Base-by-base conservation (phyloP, 2,113 vertebrate genomes). In the Aplodontia rufa region DNA sequence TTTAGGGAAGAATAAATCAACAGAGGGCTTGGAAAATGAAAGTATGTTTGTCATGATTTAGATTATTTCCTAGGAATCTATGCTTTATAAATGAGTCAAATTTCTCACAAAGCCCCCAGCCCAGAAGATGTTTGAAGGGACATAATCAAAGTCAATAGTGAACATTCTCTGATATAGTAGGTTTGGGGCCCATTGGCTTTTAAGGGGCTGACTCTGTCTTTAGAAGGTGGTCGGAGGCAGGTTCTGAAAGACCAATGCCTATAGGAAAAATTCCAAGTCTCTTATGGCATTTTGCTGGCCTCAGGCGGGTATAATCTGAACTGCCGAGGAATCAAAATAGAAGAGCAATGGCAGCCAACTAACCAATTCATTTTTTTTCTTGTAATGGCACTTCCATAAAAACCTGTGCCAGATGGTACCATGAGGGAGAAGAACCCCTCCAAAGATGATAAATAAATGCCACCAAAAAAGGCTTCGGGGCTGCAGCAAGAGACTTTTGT, bases 241-340 rank as follows among this genome's bases (percentile, higher is more conserved):
- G 0, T 68, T 93, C 58, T 40, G 80, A 60, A 92, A 96, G 16
- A 72, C 75, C 51, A 89, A 45, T 47, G 37, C 24, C 91, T 84
- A 75, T 74, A 96, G 74, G 83, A 94, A 96, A 96, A 95, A 30
- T 55, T 71, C 80, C 87, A 80, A 19, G 37, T 91, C 32, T 95
- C n/a, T 22, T 9, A 55, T 42, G 40, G 79, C 72, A 79, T 95
- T 95, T 87, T 96, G 35, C 82, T 90, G 87, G 81, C 74, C 78
- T 79, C 90, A 80, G 76, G 55, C 62, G 49, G 95, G 91, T 0
- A 4, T 83, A 92, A 97, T 97, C 66, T 93, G 83, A 97, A 87
- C 13, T 91, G 89, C 84, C 69, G 76, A 96, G 24, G 94, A 94
- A 95, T 97, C 72, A 90, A 88, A 98, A 97, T 76, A 95, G 95